These are phyloP conservation scores for Taphrorychus bicolor DNA, from an alignment of 2,888 invertebrate species.

Conservation along the genomic window DNA sequence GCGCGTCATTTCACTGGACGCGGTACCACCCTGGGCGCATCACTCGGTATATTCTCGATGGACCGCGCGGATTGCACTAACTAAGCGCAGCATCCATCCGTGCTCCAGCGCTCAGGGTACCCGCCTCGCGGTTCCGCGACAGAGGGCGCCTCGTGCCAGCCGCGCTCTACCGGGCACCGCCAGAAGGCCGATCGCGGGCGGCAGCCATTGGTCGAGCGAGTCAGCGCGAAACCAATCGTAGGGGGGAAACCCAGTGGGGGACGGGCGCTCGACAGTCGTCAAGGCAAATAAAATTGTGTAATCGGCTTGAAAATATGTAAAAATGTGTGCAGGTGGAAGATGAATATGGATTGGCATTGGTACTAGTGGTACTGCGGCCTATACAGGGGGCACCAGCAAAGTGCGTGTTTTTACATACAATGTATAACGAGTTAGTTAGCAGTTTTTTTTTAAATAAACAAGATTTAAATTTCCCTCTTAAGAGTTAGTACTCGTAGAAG, in stretches of 20 bases:
- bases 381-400: neutral
- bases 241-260: neutral
- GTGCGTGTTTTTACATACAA: too few relatives aligned
- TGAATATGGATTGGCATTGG: constrained; percentile 5
- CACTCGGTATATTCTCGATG: constrained; percentile 33
- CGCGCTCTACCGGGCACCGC: constrained; percentile 3
- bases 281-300: constrained; percentile 46
- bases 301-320: constrained; percentile 33
- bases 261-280: constrained; percentile 10
- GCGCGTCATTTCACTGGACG: constrained; percentile 30
- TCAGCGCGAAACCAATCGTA: constrained; percentile 2
- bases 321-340: constrained; percentile 37
- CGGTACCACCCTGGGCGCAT: constrained; percentile 15
- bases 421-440: too few relatives aligned
- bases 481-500: too few relatives aligned
- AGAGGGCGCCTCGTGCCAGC: too few relatives aligned
- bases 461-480: too few relatives aligned
- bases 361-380: neutral
- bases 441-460: too few relatives aligned
- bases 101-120: neutral
- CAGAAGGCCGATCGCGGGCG: constrained; percentile 21
- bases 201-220: neutral
- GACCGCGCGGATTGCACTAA: constrained; percentile 33
- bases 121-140: too few relatives aligned
- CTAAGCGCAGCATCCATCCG: constrained; percentile 32